Base-by-base conservation (phyloP, 2,113 vertebrate species). In the Saccopteryx leptura region DNA sequence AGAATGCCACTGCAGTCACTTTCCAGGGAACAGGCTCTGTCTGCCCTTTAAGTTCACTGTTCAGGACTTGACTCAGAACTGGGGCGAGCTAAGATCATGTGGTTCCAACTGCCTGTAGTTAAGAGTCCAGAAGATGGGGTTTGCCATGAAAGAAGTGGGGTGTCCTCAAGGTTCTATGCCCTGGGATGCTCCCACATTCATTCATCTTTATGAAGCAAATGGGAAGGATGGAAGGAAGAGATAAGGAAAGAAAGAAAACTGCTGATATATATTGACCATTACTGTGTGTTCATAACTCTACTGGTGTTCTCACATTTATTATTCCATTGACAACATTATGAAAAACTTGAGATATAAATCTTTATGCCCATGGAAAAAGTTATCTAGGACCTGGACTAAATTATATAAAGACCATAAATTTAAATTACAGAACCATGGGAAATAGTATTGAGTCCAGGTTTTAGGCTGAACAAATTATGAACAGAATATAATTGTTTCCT, bases 1-100 rank as follows among this genome's bases (percentile, higher is more conserved):
- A 50, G 94, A 98, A 91, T 80, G 96, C 96, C 95, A 97, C 97
- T 98, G 98, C 96, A 97, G 31, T 98, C 95, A 91, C 94, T 96
- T 98, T 97, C 79, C 93, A 96, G 91, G 2, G 28, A 98, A 95
- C 65, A 97, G 31, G 48, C 92, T 98, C 83, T 98, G 56, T 98
- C 83, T 98, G 56, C 19, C 79, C 91, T 93, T 83, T 83, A 90
- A 75, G 61, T 83, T 98, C 89, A 97, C 81, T 96, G 33, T 94
- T 74, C 76, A 0, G 92, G 82, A 88, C 52, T 96, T 39, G 58
- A 72, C 68, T 96, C 52, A 94, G 50, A 97, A 96, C 14, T 58
- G 31, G 56, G 48, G 31, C 56, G 48, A 78, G 15, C 61, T 63
- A 60, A 74, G n/a, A 75, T 66, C 54, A 81, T 46, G 17, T 65